Evolutionary conservation across 2,113 vertebrate genomes (phyloP).

Genomic region (Camelus bactrianus): DNA sequence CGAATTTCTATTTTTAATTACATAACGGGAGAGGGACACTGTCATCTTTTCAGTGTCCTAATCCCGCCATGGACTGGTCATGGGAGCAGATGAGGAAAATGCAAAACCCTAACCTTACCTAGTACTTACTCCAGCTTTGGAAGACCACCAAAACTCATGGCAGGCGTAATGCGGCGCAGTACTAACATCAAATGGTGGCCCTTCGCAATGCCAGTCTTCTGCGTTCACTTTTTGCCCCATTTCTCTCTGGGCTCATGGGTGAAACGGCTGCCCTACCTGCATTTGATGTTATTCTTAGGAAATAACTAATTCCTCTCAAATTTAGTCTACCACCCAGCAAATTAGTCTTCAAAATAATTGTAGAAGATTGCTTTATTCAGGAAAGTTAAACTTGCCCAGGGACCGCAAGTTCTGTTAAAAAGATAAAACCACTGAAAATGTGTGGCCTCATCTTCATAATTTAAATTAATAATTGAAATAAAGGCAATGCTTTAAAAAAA

Average conservation of each 20-base stretch:
- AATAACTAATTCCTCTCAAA: neutral
- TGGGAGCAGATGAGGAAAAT: neutral
- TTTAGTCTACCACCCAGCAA: neutral
- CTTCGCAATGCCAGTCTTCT: neutral
- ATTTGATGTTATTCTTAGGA: constrained; percentile 24
- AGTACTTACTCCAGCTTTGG: neutral
- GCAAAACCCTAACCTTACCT: neutral
- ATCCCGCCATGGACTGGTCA: neutral
- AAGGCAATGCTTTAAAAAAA: neutral
- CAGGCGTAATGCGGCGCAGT: neutral
- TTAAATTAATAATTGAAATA: constrained; percentile 25
- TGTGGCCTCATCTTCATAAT: constrained; percentile 3
- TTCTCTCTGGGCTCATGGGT: neutral
- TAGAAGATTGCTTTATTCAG: neutral
- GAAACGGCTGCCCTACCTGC: neutral
- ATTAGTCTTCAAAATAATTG: neutral
- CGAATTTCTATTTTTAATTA: neutral
- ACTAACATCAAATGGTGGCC: neutral
- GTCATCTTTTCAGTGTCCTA: neutral
- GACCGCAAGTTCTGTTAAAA: constrained; percentile 3
- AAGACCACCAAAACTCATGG: neutral
- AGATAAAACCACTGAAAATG: neutral
- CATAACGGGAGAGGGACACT: neutral
- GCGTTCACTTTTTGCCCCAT: neutral
- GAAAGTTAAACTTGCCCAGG: neutral